Percentiles rank a stretch among this genome's conserved stretches.
phyloP scores from a whole-genome alignment of 2,888 invertebrate species.

The Meandrusa payeni region DNA sequence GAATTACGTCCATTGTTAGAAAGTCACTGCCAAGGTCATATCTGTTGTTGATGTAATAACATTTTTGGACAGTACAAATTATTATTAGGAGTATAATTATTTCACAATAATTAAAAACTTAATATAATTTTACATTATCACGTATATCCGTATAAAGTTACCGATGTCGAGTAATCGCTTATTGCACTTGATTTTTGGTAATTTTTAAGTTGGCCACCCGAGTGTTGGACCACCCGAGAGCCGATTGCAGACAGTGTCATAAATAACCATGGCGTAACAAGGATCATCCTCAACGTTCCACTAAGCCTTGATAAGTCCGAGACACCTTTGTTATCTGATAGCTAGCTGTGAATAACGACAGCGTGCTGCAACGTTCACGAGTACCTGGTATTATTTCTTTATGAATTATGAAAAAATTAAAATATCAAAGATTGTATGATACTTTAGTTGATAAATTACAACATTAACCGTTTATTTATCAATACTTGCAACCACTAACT shows the following conservation, averaged over 20 bases:
- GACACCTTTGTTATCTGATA: slow-evolving; percentile 36
- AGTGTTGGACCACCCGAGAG: slow-evolving; percentile 63
- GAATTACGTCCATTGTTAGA: no score
- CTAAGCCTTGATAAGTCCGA: slow-evolving; percentile 60
- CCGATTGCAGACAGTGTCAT: slow-evolving; percentile 52
- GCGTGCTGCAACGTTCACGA: slow-evolving; percentile 35
- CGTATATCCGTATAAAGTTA: slow-evolving; percentile 48
- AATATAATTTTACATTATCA: no score
- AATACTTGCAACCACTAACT: slow-evolving; percentile 52
- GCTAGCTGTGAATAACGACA: slow-evolving; percentile 37
- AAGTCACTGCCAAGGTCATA: slow-evolving; percentile 35
- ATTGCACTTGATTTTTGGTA: slow-evolving; percentile 59
- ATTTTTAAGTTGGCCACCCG: slow-evolving; percentile 48
- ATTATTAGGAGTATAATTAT: background rate
- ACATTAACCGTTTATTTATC: slow-evolving; percentile 40
- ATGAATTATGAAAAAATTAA: no score
- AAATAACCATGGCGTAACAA: slow-evolving; percentile 67
- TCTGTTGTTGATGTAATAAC: slow-evolving; percentile 9
- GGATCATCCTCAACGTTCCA: slow-evolving; percentile 54
- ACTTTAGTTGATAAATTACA: slow-evolving; percentile 25
- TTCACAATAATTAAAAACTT: no score
- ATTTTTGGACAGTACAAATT: background rate
- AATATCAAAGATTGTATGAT: background rate
- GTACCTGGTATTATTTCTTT: no score
- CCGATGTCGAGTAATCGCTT: slow-evolving; percentile 39